These are phyloP conservation scores for Muntiacus reevesi DNA, from an alignment of 2,113 vertebrate species.

Conservation along the genomic window DNA sequence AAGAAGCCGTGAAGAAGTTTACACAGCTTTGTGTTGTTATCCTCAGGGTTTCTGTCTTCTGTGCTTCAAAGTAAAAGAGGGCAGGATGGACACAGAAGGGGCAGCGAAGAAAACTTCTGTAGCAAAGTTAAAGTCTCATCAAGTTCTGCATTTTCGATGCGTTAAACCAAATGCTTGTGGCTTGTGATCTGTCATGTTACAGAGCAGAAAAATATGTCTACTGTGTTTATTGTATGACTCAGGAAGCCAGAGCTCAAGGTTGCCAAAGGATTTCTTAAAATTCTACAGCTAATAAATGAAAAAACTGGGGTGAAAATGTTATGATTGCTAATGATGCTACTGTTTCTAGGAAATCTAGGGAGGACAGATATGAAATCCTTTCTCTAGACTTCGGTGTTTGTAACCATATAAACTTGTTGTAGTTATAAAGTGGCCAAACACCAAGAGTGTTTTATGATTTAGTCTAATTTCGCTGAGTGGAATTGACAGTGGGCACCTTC, in stretches of 20 bases:
- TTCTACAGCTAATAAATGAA: neutral
- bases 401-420: neutral
- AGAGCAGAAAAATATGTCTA: neutral
- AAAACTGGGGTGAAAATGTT: neutral
- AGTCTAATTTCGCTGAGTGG: neutral
- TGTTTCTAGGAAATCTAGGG: neutral
- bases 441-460: neutral
- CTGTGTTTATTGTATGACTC: neutral
- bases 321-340: neutral
- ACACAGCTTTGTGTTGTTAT: constrained; percentile 66
- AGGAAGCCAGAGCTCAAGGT: neutral
- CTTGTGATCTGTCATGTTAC: neutral
- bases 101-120: neutral
- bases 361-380: neutral
- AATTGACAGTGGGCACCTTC: neutral
- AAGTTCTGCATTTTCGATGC: neutral
- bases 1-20: constrained; percentile 58
- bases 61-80: constrained; percentile 42
- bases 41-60: constrained; percentile 17
- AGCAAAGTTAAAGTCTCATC: neutral
- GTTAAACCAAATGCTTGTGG: neutral
- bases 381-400: neutral
- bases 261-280: neutral
- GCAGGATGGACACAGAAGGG: neutral
- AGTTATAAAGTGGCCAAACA: neutral